phyloP scores from a whole-genome alignment of 1,140 invertebrate genomes.

The Pachypeltis micranthus region DNA sequence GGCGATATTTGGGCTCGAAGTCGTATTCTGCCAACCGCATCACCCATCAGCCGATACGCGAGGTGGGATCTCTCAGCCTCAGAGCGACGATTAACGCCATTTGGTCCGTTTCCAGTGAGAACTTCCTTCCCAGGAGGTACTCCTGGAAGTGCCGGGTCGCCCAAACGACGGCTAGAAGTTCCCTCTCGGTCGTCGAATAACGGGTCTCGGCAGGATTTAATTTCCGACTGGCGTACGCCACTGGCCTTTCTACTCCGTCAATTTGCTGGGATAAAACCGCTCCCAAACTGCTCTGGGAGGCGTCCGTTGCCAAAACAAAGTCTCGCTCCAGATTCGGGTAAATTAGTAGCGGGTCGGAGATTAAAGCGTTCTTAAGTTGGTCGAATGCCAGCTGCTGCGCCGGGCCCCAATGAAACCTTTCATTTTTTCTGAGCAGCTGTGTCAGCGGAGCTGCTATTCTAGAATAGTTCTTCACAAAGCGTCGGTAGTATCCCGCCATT shows the following conservation, averaged over 20 bases:
- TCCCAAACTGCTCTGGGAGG: slow-evolving; percentile 27
- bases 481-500: slow-evolving; percentile 31
- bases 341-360: slow-evolving; percentile 30
- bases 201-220: slow-evolving; percentile 35
- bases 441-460: slow-evolving; percentile 30
- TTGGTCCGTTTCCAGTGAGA: slow-evolving; percentile 42
- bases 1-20: not conserved
- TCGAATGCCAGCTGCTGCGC: slow-evolving; percentile 28
- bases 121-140: slow-evolving; percentile 39
- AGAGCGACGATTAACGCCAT: slow-evolving; percentile 38
- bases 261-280: slow-evolving; percentile 31
- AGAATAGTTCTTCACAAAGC: slow-evolving; percentile 31
- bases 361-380: slow-evolving; percentile 32
- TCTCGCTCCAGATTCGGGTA: slow-evolving; percentile 31
- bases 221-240: slow-evolving; percentile 34
- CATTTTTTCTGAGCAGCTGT: slow-evolving; percentile 23
- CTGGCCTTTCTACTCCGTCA: slow-evolving; percentile 25
- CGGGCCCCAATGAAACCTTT: not conserved
- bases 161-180: slow-evolving; percentile 35
- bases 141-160: slow-evolving; percentile 36
- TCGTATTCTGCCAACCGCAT: not conserved
- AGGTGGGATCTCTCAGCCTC: slow-evolving; percentile 35
- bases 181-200: slow-evolving; percentile 35
- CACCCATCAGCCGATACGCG: not conserved
- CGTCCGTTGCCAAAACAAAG: slow-evolving; percentile 32